Conservation (phyloP, 2,113 vertebrate species). For the Macroglossus sobrinus region DNA sequence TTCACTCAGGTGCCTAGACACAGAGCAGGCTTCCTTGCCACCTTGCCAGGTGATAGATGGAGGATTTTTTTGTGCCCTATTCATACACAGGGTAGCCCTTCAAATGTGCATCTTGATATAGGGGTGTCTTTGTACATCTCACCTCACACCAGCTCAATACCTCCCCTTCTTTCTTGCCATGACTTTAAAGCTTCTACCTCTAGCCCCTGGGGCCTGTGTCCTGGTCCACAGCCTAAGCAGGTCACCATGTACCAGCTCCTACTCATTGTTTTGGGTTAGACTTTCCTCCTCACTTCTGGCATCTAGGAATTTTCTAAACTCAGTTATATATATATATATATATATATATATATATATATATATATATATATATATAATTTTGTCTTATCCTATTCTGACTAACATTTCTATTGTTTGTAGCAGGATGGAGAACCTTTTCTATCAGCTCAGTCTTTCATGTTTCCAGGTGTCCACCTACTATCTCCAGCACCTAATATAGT, state of each 20-base stretch:
- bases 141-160: too few species aligned
- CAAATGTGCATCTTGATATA: neutral
- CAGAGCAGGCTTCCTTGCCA: neutral
- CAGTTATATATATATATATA: neutral
- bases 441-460: neutral
- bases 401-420: neutral
- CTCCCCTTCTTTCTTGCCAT: neutral
- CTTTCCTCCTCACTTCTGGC: neutral
- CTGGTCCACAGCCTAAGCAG: accelerated
- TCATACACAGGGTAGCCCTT: neutral
- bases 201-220: neutral
- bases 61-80: neutral
- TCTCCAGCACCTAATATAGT: neutral
- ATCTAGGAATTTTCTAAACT: neutral
- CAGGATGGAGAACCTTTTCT: neutral
- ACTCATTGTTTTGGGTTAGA: neutral
- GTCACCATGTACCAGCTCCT: neutral
- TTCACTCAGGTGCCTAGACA: neutral
- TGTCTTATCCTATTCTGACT: neutral
- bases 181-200: neutral
- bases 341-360: too few species aligned
- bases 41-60: neutral
- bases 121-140: neutral
- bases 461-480: neutral
- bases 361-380: neutral